These are phyloP conservation scores for Acromyrmex heyeri DNA, from an alignment of 1,140 invertebrate species.

Conservation along the genomic window DNA sequence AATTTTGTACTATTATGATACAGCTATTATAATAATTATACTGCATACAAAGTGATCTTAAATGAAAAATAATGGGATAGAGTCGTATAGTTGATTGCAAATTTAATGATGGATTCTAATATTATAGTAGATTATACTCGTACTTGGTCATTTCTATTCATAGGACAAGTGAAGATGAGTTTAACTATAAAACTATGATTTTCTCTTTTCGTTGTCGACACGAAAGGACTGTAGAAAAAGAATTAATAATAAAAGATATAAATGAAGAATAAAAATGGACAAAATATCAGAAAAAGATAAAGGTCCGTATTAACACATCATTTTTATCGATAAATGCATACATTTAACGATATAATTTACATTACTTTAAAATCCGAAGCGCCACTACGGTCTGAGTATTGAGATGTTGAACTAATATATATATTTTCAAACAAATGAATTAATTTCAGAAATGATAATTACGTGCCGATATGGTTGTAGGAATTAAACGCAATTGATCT, in stretches of 20 bases:
- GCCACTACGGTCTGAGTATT: no score
- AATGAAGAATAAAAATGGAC: not conserved
- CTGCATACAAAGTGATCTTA: not conserved
- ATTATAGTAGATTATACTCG: not conserved
- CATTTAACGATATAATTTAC: no score
- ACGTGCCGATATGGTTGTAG: no score
- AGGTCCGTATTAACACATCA: not conserved
- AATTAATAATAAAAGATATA: not conserved
- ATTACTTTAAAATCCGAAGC: no score
- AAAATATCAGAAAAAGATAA: not conserved
- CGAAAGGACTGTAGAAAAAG: not conserved
- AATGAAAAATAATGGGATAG: not conserved
- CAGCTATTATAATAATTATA: no score
- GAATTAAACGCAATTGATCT: no score
- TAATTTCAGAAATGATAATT: no score
- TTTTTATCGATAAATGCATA: no score
- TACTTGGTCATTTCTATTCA: not conserved
- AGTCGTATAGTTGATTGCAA: not conserved
- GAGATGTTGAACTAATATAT: no score
- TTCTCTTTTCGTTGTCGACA: not conserved
- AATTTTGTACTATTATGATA: not conserved
- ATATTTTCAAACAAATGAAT: no score
- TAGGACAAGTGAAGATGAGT: not conserved
- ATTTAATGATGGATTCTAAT: not conserved
- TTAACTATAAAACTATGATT: not conserved